Evolutionary conservation across 2,113 vertebrate species (phyloP), one percentile per base, ranked within the genome.

Genomic region (Phocoena phocoena): DNA sequence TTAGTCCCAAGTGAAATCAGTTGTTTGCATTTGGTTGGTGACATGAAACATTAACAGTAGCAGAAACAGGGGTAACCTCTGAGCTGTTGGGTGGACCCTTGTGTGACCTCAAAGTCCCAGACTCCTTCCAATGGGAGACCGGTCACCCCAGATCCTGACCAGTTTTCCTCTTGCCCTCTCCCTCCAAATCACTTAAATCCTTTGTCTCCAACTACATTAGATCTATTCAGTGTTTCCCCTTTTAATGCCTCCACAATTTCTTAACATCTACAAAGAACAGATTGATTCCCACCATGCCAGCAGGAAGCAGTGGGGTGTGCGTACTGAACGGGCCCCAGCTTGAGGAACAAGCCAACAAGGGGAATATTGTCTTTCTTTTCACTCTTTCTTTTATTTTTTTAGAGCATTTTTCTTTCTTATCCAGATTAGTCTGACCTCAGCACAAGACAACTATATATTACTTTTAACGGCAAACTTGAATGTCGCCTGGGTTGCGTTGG

Each of bases 221-320:
- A 96, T 92, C 97, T 90, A 98, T 98, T 98, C 98, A 98, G 84
- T n/a, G 65, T 93, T 98, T 98, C 97, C 97, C 97, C 97, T 98
- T 98, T 98, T 97, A 97, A 98, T 96, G 90, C 98, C 96, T 98
- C 98, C 98, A 98, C 73, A 94, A 98, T 96, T 98, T 97, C 97
- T 98, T 98, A 98, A 98, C 98, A 98, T 98, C 98, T 97, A 99
- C 98, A 99, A 99, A 98, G 98, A 76, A 96, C 20, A 97, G 97
- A 99, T 99, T 99, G 98, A 99, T 98, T 98, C 85, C 73, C 65
- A 23, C 68, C 93, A 97, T 93, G 98, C 98, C 97, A 98, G 98
- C 97, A 98, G 98, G 98, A 98, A 99, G 98, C 97, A 85, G 94
- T 50, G 5, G 96, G 91, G 53, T 90, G 97, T 94, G 89, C 81